These are phyloP conservation scores for Sardinella longiceps DNA, from an alignment of 2,797 vertebrate genomes.

Conservation along the genomic window DNA sequence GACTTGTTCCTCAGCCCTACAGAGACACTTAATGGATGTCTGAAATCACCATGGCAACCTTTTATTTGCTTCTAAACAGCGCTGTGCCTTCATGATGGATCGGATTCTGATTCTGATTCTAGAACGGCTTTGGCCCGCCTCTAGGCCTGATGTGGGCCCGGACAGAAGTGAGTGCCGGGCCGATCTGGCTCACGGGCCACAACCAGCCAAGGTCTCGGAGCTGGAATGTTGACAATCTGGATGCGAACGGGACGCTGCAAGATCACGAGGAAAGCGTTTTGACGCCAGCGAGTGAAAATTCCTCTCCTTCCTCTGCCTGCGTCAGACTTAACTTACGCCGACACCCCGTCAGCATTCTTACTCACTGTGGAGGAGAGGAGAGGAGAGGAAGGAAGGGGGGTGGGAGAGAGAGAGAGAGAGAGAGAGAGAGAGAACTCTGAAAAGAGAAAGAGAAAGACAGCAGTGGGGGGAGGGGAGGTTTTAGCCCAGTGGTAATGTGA, in stretches of 20 bases:
- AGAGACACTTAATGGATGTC: neutral
- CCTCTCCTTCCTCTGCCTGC: neutral
- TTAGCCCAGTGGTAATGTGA: slow-evolving; percentile 12
- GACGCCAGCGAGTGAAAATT: neutral
- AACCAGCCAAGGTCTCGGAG: neutral
- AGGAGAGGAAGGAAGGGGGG: neutral
- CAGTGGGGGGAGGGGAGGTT: slow-evolving; percentile 16
- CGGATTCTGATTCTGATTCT: neutral
- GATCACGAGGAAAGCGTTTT: neutral
- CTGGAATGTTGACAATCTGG: neutral
- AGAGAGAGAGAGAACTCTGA: neutral
- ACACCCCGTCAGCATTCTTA: slow-evolving; percentile 8
- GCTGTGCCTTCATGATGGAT: slow-evolving; percentile 8
- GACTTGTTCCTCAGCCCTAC: neutral
- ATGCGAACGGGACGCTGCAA: neutral
- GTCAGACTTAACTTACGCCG: neutral
- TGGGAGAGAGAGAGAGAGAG: neutral
- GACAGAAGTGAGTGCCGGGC: neutral
- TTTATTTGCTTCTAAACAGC: slow-evolving; percentile 5
- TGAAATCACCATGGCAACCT: neutral
- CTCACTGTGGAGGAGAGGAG: neutral
- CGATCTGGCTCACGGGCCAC: neutral
- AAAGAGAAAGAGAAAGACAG: neutral
- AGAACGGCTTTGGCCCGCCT: neutral
- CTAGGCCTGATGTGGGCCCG: neutral